A percentile compares a stretch with the other conserved stretches of the same genome.
phyloP scores from a whole-genome alignment of 2,797 vertebrate genomes.

The Muraenolepis orangiensis region DNA sequence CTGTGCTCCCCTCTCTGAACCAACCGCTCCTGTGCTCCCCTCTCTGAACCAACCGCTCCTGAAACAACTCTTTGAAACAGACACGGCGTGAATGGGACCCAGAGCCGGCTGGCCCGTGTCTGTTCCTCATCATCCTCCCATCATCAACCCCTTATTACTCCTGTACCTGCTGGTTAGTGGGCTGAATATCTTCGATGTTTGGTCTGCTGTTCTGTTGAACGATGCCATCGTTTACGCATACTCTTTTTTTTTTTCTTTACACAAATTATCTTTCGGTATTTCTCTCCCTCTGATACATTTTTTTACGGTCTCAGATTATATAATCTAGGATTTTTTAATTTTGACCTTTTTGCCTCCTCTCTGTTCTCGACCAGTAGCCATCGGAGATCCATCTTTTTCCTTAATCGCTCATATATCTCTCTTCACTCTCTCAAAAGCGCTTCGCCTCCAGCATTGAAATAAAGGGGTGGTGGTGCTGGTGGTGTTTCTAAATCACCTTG shows the following conservation, averaged over 20 bases:
- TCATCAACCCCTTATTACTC: not conserved
- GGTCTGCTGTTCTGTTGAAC: no score
- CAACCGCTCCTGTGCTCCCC: no score
- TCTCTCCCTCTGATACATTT: conserved; percentile 12
- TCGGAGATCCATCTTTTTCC: conserved; percentile 13
- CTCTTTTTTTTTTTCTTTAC: not conserved
- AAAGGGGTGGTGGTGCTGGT: not conserved
- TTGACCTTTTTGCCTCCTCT: conserved; percentile 7
- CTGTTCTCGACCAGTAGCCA: not conserved
- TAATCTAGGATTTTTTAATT: no score
- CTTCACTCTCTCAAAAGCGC: conserved; percentile 5
- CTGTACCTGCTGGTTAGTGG: not conserved
- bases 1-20: no score
- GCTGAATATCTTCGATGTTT: not conserved
- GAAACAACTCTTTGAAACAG: no score
- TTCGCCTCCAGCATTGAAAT: conserved; percentile 29
- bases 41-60: no score
- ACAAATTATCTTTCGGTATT: not conserved
- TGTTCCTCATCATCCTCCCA: not conserved
- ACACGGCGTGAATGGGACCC: no score
- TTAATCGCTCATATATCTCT: conserved; percentile 25
- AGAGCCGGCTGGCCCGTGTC: conserved; percentile 11
- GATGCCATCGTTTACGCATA: not conserved
- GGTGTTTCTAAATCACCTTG: conserved; percentile 47
- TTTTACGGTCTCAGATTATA: not conserved